phyloP scores from a whole-genome alignment of 2,113 vertebrate species.

The Machaerirhynchus nigripectus region DNA sequence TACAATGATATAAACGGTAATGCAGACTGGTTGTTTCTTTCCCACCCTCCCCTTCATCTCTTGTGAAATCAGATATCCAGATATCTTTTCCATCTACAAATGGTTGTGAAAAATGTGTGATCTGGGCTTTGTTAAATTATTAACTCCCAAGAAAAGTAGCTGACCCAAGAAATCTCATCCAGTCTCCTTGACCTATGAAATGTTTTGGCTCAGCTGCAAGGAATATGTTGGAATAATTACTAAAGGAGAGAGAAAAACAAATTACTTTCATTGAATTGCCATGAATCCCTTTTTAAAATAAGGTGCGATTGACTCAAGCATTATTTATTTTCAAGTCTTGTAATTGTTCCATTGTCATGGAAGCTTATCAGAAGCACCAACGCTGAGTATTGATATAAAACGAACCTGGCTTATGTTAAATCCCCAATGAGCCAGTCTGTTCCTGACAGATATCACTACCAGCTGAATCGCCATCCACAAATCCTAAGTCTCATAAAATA shows the following conservation, averaged over 20 bases:
- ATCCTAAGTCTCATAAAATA: neutral
- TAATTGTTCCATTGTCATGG: neutral
- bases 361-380: constrained; percentile 27
- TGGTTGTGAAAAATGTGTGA: neutral
- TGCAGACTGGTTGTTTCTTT: neutral
- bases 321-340: constrained; percentile 30
- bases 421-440: neutral
- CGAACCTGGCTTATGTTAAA: neutral
- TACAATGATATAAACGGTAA: neutral
- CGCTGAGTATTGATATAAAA: neutral
- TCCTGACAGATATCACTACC: neutral
- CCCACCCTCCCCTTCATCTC: neutral
- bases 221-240: neutral
- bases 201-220: neutral
- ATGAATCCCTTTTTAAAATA: neutral
- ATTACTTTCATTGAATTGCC: neutral
- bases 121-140: neutral
- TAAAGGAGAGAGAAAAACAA: neutral
- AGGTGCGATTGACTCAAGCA: neutral
- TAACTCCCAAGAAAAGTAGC: neutral
- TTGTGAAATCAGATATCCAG: neutral
- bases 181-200: neutral
- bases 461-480: neutral
- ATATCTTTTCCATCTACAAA: neutral
- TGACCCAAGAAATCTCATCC: neutral